These are phyloP conservation scores for Daubentonia madagascariensis DNA, from an alignment of 2,113 vertebrate species.

Conservation along the genomic window DNA sequence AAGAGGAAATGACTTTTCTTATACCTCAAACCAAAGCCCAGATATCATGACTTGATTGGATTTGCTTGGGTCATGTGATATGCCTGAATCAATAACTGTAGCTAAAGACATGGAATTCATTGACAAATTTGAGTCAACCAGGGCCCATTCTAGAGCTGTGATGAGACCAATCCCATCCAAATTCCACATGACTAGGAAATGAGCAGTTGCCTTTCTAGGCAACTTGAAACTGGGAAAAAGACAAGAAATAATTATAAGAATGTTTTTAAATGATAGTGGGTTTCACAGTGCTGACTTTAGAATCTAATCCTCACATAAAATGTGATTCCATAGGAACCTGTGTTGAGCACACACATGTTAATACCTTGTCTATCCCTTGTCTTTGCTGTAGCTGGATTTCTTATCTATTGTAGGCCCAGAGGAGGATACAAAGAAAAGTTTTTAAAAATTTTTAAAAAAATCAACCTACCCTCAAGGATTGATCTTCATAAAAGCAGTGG, in stretches of 20 bases:
- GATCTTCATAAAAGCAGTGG: constrained; percentile 14
- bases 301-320: not conserved
- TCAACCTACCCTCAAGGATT: not conserved
- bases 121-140: not conserved
- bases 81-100: not conserved
- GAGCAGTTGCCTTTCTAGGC: not conserved
- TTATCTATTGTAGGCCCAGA: not conserved
- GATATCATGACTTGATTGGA: not conserved
- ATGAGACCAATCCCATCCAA: not conserved
- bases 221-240: not conserved
- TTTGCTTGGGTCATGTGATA: not conserved
- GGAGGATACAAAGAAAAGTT: not conserved
- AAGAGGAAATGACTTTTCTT: not conserved
- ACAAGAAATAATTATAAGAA: not conserved
- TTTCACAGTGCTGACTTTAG: not conserved
- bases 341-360: not conserved
- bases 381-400: not conserved
- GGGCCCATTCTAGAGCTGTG: not conserved
- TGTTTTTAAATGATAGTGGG: constrained; percentile 19
- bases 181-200: not conserved
- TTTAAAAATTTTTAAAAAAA: not conserved
- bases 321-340: not conserved
- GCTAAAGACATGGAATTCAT: not conserved
- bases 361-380: not conserved
- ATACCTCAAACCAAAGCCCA: not conserved